These are phyloP conservation scores for Menidia beryllina DNA, from an alignment of 2,113 vertebrate genomes.

Conservation along the genomic window DNA sequence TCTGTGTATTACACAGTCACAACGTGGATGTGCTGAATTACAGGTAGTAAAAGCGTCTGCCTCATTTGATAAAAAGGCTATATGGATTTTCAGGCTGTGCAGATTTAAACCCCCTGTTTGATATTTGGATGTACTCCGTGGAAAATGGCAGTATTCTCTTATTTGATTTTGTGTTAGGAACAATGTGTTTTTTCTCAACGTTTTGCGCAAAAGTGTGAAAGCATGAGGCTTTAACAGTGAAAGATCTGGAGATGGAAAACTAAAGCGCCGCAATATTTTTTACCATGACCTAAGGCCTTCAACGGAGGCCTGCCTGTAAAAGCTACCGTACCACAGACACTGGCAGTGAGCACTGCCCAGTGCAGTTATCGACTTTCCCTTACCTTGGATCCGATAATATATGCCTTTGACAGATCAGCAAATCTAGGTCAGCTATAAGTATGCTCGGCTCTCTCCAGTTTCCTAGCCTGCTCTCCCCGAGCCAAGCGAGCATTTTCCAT, in stretches of 20 bases:
- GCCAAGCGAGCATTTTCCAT: slow-evolving; percentile 71
- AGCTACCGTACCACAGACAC: slow-evolving; percentile 52
- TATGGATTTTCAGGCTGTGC: slow-evolving; percentile 35
- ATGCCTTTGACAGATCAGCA: slow-evolving; percentile 61
- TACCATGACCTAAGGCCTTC: slow-evolving; percentile 17
- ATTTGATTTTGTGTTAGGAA: slow-evolving; percentile 20
- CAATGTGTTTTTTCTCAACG: slow-evolving; percentile 8
- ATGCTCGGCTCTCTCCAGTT: slow-evolving; percentile 70
- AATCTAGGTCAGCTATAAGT: slow-evolving; percentile 77
- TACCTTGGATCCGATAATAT: slow-evolving; percentile 75
- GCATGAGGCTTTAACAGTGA: slow-evolving; percentile 4
- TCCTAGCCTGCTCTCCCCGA: slow-evolving; percentile 60
- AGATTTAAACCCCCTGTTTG: slow-evolving; percentile 33
- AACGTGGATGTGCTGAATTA: slow-evolving; percentile 32
- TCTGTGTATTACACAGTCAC: slow-evolving; percentile 44
- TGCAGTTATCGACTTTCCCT: slow-evolving; percentile 58
- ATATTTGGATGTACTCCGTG: slow-evolving; percentile 27
- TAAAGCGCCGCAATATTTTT: slow-evolving; percentile 21
- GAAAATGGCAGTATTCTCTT: slow-evolving; percentile 19
- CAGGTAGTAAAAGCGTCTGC: slow-evolving; percentile 44
- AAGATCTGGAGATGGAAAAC: slow-evolving; percentile 34
- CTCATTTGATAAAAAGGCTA: slow-evolving; percentile 40
- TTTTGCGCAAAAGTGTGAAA: slow-evolving; percentile 17
- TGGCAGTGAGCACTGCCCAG: slow-evolving; percentile 32
- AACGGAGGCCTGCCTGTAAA: slow-evolving; percentile 44